phyloP scores from a whole-genome alignment of 92 coral and sea anemone species.

The Chrysogorgia sp. region DNA sequence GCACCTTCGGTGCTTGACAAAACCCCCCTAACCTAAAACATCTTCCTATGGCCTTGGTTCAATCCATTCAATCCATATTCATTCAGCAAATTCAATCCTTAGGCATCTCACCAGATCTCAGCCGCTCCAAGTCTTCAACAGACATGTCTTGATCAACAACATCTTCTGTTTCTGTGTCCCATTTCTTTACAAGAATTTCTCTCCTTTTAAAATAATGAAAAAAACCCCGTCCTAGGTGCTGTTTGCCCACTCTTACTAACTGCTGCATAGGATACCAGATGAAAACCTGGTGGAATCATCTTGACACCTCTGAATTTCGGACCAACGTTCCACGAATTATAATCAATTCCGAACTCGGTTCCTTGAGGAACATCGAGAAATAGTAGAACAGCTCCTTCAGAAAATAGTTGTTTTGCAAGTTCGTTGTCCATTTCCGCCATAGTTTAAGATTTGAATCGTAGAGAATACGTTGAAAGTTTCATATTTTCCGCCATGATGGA shows the following conservation, averaged over 20 bases:
- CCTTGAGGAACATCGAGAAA: slow-evolving; percentile 81
- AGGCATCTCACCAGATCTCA: slow-evolving; percentile 65
- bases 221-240: slow-evolving; percentile 95
- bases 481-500: slow-evolving; percentile 26
- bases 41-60: too few species aligned
- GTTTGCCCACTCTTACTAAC: slow-evolving; percentile 67
- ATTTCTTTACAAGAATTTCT: slow-evolving; percentile 74
- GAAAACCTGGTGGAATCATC: slow-evolving; percentile 96
- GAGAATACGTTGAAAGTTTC: not conserved
- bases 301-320: slow-evolving; percentile 89
- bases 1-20: too few species aligned
- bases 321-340: slow-evolving; percentile 87
- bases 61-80: not conserved
- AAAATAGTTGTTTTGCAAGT: slow-evolving; percentile 69
- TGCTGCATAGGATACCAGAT: slow-evolving; percentile 85
- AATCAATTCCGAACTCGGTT: slow-evolving; percentile 92
- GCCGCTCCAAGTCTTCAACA: slow-evolving; percentile 69
- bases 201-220: slow-evolving; percentile 68
- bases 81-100: not conserved
- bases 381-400: slow-evolving; percentile 75
- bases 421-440: slow-evolving; percentile 79
- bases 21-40: too few species aligned
- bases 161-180: slow-evolving; percentile 77
- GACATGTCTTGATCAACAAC: slow-evolving; percentile 62
- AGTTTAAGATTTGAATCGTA: not conserved